A percentile compares a stretch with the other conserved stretches of the same genome.
Evolutionary conservation across 2,888 invertebrate genomes (phyloP).

Genomic region (Platycheirus rosarum): DNA sequence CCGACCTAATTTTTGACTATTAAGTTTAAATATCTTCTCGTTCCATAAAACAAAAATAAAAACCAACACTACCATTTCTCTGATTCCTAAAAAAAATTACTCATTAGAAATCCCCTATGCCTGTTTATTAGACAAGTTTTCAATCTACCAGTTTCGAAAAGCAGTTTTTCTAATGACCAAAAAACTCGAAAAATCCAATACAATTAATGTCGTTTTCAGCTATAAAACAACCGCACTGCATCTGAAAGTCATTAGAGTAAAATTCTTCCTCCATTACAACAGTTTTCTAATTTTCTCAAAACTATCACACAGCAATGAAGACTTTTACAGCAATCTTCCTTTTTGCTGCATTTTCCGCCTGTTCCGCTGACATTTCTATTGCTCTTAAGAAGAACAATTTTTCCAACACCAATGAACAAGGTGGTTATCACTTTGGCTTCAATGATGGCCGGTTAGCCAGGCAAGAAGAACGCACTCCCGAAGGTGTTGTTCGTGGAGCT

Average conservation of each 20-base stretch:
- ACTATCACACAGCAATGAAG: constrained; percentile 23
- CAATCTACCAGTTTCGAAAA: neutral
- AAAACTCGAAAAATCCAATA: constrained; percentile 7
- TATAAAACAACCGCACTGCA: constrained; percentile 16
- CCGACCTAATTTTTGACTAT: no score
- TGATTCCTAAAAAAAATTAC: no score
- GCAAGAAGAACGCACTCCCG: constrained; percentile 60
- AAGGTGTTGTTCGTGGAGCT: constrained; percentile 77
- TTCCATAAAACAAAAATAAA: no score
- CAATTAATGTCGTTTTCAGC: neutral
- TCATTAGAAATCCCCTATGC: no score
- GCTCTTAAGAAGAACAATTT: constrained; percentile 15
- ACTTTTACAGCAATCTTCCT: constrained; percentile 27
- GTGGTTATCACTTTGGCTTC: constrained; percentile 64
- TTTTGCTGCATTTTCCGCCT: neutral
- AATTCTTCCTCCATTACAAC: neutral
- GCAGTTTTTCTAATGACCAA: neutral
- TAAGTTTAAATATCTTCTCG: no score
- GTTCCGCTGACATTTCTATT: constrained; percentile 2
- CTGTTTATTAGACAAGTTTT: no score
- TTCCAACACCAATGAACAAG: constrained; percentile 15
- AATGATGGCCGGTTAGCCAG: constrained; percentile 53
- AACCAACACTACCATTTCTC: no score
- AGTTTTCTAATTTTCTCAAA: neutral
- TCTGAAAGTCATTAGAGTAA: constrained; percentile 39